A percentile compares a stretch with the other conserved stretches of the same genome.
Evolutionary conservation across 2,888 invertebrate species (phyloP).

Genomic region (Cheilosia variabilis): DNA sequence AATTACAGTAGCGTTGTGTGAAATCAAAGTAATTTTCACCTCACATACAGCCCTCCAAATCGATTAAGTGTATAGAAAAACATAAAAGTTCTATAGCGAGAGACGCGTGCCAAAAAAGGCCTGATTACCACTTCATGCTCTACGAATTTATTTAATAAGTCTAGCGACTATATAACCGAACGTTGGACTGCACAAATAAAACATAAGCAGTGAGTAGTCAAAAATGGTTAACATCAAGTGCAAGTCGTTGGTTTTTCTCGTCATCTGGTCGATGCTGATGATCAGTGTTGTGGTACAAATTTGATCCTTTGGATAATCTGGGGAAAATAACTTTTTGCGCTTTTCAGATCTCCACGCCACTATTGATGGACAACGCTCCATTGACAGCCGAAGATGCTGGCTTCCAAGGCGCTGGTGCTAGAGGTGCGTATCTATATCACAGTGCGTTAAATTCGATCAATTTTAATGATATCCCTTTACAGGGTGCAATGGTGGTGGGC

Average conservation of each 20-base stretch:
- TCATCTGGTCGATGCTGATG: slow-evolving; percentile 29
- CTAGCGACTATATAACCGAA: slow-evolving; percentile 18
- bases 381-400: slow-evolving; percentile 15
- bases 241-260: slow-evolving; percentile 16
- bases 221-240: slow-evolving; percentile 10
- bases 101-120: slow-evolving; percentile 5
- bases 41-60: neutral
- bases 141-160: slow-evolving; percentile 29
- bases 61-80: neutral
- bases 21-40: slow-evolving; percentile 12
- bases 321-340: neutral
- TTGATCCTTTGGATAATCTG: neutral
- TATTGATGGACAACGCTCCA: neutral
- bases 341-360: slow-evolving; percentile 28
- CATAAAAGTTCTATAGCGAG: neutral
- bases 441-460: neutral
- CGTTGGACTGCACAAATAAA: neutral
- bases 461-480: neutral
- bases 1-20: neutral
- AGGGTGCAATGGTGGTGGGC: slow-evolving; percentile 40
- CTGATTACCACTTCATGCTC: slow-evolving; percentile 53
- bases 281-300: slow-evolving; percentile 39
- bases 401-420: slow-evolving; percentile 9
- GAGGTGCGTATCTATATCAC: slow-evolving; percentile 7
- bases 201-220: slow-evolving; percentile 1